Evolutionary conservation across 2,888 invertebrate species (phyloP), one percentile per base, ranked within the genome.

Genomic region (Polymixis flavicincta): DNA sequence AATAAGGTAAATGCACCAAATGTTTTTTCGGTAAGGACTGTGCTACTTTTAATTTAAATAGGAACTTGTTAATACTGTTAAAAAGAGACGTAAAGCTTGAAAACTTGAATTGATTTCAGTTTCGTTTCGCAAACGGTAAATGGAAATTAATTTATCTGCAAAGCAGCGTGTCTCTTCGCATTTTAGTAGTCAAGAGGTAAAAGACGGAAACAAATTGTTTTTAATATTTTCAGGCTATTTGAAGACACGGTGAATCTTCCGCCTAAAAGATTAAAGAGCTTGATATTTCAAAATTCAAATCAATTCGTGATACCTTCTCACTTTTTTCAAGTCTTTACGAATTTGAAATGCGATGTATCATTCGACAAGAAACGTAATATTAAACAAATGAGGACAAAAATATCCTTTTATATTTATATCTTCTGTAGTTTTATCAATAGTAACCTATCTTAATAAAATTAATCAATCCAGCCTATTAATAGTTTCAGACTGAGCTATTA

Each of bases 231-330:
- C 14, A 45, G 65, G 0, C 13, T 19, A 28, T 59, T 17, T 25
- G 3, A 45, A 65, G 19, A 37, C 28, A 45, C 14, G 52, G 19
- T 22, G 7, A 42, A 74, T 45, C 9, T 50, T 42, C 14, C 9
- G 14, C 11, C 2, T 32, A 74, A 59, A 52, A 32, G 9, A 42
- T 25, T 4, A 52, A 73, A n/a, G 11, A 19, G 3, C 50, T 28
- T 72, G 71, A 17, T 59, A 59, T 57, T 73, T 59, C 50, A 57
- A 72, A 11, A 71, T 71, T 55, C 14, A 2, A 48, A 71, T 71
- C 45, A 25, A 48, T 71, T 72, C 57, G 71, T 37, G 9, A 32
- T 37, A 17, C 42, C 45, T 63, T 14, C 19, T 11, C 2, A 28
- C 28, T 54, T 50, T 61, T 45, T 22, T 28, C 8, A 28, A 22